Evolutionary conservation across 2,113 vertebrate species (phyloP).

Genomic region (Megaleporinus macrocephalus): DNA sequence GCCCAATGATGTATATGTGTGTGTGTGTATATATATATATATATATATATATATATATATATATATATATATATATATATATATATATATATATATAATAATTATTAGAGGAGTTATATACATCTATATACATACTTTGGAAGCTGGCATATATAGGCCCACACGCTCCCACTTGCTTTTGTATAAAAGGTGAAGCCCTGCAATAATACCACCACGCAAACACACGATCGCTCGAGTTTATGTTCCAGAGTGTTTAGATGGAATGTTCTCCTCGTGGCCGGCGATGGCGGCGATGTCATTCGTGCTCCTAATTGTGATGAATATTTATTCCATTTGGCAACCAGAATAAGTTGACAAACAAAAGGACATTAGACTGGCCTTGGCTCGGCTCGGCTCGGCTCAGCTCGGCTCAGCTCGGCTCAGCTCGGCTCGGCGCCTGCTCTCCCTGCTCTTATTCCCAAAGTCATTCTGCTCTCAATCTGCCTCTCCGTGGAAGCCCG

Average conservation of each 20-base stretch:
- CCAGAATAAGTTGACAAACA: constrained; percentile 7
- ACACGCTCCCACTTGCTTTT: background rate
- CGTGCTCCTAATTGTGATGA: constrained; percentile 1
- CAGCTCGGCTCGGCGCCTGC: constrained; percentile 10
- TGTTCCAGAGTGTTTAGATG: background rate
- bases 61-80: too few relatives aligned
- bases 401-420: background rate
- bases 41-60: too few relatives aligned
- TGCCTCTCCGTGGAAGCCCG: constrained; percentile 41
- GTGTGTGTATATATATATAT: too few relatives aligned
- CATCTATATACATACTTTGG: background rate
- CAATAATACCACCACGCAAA: background rate
- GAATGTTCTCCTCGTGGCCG: background rate
- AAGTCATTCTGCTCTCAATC: constrained; percentile 45
- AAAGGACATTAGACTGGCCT: constrained; percentile 9
- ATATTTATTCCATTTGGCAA: background rate
- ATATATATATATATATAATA: too few relatives aligned
- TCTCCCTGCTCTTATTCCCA: background rate
- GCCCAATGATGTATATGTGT: too few relatives aligned
- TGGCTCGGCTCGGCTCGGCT: constrained; percentile 1
- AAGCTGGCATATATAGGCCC: background rate
- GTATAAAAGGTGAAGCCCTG: background rate
- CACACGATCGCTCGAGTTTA: background rate
- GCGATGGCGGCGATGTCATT: background rate
- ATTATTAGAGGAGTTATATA: too few relatives aligned